These are phyloP conservation scores for Halocynthia roretzi DNA, from an alignment of 23 tunicate species.

Conservation along the genomic window DNA sequence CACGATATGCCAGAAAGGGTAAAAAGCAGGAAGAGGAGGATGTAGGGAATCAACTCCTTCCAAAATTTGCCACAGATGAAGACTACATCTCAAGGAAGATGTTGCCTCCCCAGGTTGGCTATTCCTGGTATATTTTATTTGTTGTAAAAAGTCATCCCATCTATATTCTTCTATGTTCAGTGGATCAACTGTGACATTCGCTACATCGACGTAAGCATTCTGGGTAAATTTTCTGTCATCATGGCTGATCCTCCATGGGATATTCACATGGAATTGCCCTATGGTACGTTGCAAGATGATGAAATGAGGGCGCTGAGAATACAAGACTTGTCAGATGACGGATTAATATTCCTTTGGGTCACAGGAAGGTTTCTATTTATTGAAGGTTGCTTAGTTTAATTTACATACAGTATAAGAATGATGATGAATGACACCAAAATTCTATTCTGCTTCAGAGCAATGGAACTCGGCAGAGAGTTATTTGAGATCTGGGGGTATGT, in stretches of 20 bases:
- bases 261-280: slow-evolving; percentile 99
- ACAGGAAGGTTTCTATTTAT: slow-evolving; percentile 56
- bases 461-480: slow-evolving; percentile 93
- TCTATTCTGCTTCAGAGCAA: slow-evolving; percentile 48
- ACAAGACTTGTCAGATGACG: slow-evolving; percentile 97
- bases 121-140: background rate
- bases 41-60: slow-evolving; percentile 21
- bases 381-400: background rate
- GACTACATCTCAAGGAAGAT: slow-evolving; percentile 73
- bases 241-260: slow-evolving; percentile 99
- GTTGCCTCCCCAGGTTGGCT: slow-evolving; percentile 76
- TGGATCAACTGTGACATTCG: slow-evolving; percentile 98
- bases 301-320: slow-evolving; percentile 87
- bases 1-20: slow-evolving; percentile 33
- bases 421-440: too few species aligned
- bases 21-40: slow-evolving; percentile 12
- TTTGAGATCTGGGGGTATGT: slow-evolving; percentile 84
- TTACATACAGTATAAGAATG: background rate
- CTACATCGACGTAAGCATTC: slow-evolving; percentile 72
- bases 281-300: slow-evolving; percentile 99
- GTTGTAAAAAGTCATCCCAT: background rate
- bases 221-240: slow-evolving; percentile 96
- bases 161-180: slow-evolving; percentile 22
- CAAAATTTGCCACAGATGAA: slow-evolving; percentile 38
- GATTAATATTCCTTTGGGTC: slow-evolving; percentile 95